Conservation (phyloP, 2,888 invertebrate genomes). For the Rotaria socialis region DNA sequence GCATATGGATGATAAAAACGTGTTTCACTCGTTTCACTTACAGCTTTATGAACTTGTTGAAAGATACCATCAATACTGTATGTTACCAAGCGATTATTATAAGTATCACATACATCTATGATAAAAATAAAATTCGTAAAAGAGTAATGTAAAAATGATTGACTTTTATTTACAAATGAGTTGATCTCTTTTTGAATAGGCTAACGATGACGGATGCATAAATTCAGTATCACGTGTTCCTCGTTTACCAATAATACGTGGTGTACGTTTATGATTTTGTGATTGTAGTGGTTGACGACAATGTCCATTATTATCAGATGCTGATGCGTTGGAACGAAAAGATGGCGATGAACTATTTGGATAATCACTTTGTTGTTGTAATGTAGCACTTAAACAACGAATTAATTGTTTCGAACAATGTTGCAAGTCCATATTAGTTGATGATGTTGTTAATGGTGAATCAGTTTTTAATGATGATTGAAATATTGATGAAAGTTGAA, state of each 20-base stretch:
- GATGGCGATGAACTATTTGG: not conserved
- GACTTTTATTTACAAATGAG: not conserved
- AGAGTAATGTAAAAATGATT: no score
- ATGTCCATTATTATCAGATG: not conserved
- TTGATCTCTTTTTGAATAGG: constrained; percentile 3
- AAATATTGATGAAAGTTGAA: not conserved
- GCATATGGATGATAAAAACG: constrained; percentile 45
- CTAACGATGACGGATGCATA: constrained; percentile 28
- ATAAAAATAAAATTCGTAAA: not conserved
- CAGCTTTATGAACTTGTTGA: constrained; percentile 2
- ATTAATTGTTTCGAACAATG: not conserved
- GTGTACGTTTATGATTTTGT: constrained; percentile 2
- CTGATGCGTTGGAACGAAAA: not conserved
- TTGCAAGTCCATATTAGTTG: not conserved
- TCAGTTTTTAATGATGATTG: not conserved
- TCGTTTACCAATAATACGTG: constrained; percentile 30
- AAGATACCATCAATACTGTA: not conserved
- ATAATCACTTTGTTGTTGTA: not conserved
- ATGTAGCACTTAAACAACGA: constrained; percentile 6
- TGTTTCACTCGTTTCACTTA: not conserved
- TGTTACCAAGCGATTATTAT: constrained; percentile 25
- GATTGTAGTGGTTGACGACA: not conserved
- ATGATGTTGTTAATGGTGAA: not conserved
- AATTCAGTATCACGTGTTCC: constrained; percentile 6
- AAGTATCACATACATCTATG: constrained; percentile 30